Conservation (phyloP, 2,113 vertebrate genomes). For the Corapipo altera region DNA sequence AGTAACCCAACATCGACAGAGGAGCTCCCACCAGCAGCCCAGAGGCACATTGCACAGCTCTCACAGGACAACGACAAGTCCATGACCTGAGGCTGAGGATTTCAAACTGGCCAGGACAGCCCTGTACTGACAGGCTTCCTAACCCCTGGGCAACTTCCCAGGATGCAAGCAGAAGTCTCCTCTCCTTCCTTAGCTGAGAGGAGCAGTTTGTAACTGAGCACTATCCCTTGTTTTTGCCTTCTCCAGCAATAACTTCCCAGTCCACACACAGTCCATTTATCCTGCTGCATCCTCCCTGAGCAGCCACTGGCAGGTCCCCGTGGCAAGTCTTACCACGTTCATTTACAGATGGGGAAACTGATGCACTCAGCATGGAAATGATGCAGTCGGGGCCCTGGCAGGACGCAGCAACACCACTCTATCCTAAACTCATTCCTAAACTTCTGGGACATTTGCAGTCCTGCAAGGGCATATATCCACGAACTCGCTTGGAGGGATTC, state of each 20-base stretch:
- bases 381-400: fast-evolving
- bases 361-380: background rate
- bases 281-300: fast-evolving
- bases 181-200: background rate
- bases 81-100: background rate
- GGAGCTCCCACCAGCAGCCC: background rate
- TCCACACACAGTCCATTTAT: background rate
- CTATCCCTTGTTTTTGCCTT: background rate
- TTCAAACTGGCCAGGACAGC: background rate
- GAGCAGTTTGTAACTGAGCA: background rate
- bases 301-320: background rate
- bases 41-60: background rate
- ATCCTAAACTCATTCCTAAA: background rate
- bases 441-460: background rate
- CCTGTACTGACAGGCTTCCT: background rate
- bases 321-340: fast-evolving
- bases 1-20: fast-evolving
- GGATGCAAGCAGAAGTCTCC: background rate
- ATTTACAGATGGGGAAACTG: background rate
- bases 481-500: fast-evolving
- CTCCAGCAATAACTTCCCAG: background rate
- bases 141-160: background rate
- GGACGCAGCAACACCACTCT: too few relatives aligned
- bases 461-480: background rate
- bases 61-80: background rate